Base-by-base conservation (phyloP, 92 coral and sea anemone species). In the Siderastrea radians region DNA sequence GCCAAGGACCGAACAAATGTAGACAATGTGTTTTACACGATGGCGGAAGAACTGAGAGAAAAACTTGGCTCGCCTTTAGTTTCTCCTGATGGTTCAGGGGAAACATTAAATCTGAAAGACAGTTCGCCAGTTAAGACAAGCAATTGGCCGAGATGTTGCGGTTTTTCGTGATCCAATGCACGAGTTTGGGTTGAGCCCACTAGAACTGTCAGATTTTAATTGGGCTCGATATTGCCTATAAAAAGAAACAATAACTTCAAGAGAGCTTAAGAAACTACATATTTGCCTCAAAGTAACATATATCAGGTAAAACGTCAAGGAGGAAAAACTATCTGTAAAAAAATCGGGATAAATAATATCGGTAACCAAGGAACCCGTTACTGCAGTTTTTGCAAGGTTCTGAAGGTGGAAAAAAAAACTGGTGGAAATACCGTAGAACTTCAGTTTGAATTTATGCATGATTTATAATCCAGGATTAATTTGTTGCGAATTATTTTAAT, bases 1-100 rank as follows among this genome's bases (percentile, higher is more conserved):
- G 99, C 99, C 0, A 98, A 98, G 76, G 99, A 98, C 74, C 72
- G 97, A 54, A 98, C 99, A 5, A 98, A 98, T 80, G 97, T 98
- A 3, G 96, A 96, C 60, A 88, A 88, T 3, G 98, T 98, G 60
- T 98, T 98, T 84, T 89, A 90, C 81, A 96, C 96, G 6, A 96
- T 98, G 99, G 99, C 98, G 16, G 96, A 84, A 57, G 99, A 98
- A 58, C 64, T 98, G 49, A 96, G 90, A 60, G 93, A 88, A 57
- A 94, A 94, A 63, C 86, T 98, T n/a, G 99, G 99, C 5, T 77
- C 96, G 26, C 98, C 98, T 44, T 82, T 95, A 45, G 76, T 91
- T 46, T 88, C 98, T 26, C 98, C 98, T 5, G 91, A 88, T 51
- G 84, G 83, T 46, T 43, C 64, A 5, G 49, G 54, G 1, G 84